phyloP scores from a whole-genome alignment of 2,888 invertebrate genomes.

The Philonicus albiceps region DNA sequence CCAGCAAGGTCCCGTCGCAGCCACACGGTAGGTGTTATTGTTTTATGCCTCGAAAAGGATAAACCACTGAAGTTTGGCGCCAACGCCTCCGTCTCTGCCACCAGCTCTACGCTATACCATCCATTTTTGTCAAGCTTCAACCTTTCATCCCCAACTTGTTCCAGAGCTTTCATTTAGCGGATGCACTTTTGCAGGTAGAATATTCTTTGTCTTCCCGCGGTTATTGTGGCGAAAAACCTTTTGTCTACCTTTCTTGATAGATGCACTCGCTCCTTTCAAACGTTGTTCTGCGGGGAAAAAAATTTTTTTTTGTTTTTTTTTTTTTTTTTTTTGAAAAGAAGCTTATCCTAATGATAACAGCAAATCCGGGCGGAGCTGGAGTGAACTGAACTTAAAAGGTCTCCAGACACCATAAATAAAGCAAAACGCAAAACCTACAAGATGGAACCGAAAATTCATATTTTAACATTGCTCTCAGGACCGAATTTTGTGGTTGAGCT shows the following conservation, averaged over 20 bases:
- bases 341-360: conserved; percentile 12
- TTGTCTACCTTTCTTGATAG: conserved; percentile 2
- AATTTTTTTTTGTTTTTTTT: too few relatives aligned
- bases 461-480: background rate
- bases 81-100: background rate
- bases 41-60: background rate
- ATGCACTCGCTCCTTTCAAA: background rate
- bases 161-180: conserved; percentile 22
- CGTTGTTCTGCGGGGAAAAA: background rate
- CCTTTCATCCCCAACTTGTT: conserved; percentile 20
- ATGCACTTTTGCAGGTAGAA: conserved; percentile 25
- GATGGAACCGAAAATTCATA: background rate
- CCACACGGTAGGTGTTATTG: background rate
- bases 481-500: background rate
- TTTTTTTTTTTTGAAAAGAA: background rate
- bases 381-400: background rate
- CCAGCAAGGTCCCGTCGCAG: background rate
- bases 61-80: background rate
- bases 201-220: background rate
- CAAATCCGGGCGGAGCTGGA: background rate
- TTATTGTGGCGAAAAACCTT: conserved; percentile 19
- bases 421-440: background rate
- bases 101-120: background rate
- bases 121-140: background rate
- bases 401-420: background rate